phyloP scores from a whole-genome alignment of 30 jellyfish, hydroid and myxozoan species.

The Turritopsis rubra region DNA sequence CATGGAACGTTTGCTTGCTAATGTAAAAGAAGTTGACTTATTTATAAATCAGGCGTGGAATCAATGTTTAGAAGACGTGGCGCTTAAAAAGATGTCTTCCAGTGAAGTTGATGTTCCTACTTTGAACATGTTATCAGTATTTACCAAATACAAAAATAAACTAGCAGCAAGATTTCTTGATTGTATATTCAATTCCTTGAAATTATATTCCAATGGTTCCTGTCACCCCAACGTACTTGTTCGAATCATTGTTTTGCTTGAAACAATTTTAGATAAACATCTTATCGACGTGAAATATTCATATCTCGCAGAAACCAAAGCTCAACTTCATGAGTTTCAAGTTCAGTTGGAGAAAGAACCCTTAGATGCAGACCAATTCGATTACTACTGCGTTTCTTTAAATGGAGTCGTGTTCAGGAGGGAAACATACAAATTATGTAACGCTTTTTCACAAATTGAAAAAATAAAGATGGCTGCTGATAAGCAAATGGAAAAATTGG shows the following conservation, averaged over 20 bases:
- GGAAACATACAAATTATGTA: background rate
- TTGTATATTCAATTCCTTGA: background rate
- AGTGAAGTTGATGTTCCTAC: constrained; percentile 2
- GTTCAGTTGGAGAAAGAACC: background rate
- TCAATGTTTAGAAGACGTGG: background rate
- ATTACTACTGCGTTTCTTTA: background rate
- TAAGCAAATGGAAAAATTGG: background rate
- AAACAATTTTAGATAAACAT: background rate
- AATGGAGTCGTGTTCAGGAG: background rate
- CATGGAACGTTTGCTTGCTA: background rate
- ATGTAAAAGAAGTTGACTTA: background rate
- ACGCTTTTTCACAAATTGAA: background rate
- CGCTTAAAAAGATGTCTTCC: background rate
- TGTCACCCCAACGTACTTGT: background rate
- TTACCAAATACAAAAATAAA: background rate
- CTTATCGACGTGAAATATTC: background rate
- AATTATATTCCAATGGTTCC: background rate
- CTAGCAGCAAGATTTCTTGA: background rate
- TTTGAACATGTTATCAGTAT: background rate
- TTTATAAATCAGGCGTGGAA: constrained; percentile 7
- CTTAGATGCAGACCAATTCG: background rate
- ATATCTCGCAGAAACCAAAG: background rate
- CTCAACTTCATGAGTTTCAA: background rate
- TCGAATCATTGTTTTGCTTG: background rate
- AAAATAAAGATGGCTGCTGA: background rate